Percentiles rank a stretch among this genome's conserved stretches.
These are phyloP conservation scores for Aptenodytes patagonicus DNA, from an alignment of 2,113 vertebrate genomes.

Conservation along the genomic window DNA sequence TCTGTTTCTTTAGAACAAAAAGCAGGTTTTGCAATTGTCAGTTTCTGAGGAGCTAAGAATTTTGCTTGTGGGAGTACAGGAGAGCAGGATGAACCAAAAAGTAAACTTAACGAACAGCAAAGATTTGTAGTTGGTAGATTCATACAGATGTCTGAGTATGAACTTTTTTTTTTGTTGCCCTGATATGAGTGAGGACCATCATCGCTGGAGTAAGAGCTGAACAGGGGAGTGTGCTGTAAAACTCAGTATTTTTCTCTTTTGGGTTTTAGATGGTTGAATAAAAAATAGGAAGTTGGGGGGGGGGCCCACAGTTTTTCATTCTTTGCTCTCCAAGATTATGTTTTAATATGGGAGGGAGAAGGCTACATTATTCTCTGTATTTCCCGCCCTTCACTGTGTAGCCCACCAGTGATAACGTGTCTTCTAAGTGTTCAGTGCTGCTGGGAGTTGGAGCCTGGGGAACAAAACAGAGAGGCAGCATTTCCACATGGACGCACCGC, in stretches of 20 bases:
- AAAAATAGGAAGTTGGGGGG: background rate
- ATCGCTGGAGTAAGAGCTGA: background rate
- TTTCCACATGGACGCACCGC: accelerated
- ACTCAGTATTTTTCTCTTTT: background rate
- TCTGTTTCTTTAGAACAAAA: background rate
- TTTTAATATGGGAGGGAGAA: background rate
- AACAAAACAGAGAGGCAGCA: background rate
- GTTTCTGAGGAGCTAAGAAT: background rate
- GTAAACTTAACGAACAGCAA: background rate
- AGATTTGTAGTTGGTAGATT: background rate
- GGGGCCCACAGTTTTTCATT: background rate
- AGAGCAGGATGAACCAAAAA: background rate
- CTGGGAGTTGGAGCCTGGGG: background rate
- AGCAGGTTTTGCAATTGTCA: background rate
- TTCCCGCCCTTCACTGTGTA: background rate
- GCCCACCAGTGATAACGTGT: accelerated
- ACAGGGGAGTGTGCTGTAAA: background rate
- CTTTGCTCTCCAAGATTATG: background rate
- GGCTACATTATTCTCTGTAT: background rate
- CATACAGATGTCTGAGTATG: background rate
- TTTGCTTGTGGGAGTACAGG: background rate
- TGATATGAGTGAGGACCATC: background rate
- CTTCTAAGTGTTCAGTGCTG: background rate
- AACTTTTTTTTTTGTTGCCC: background rate
- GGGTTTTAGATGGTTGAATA: background rate